Evolutionary conservation across 1,140 invertebrate species (phyloP).

Genomic region (Drosophila biarmipes): DNA sequence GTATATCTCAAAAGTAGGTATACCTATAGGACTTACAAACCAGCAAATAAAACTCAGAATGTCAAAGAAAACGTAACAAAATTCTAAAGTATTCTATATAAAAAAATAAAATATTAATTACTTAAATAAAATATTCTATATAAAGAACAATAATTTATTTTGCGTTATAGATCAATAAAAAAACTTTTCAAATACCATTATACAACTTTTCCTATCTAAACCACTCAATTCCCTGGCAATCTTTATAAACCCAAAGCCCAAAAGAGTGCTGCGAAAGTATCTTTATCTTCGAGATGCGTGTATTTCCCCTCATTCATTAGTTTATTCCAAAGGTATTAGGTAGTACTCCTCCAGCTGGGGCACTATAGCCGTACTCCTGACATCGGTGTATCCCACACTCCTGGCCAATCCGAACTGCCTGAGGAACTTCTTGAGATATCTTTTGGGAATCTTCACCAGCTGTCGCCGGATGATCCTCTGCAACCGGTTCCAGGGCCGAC

Average conservation of each 20-base stretch:
- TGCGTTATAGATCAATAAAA: too few relatives aligned
- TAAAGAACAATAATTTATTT: too few relatives aligned
- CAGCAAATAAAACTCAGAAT: too few relatives aligned
- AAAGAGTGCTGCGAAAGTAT: constrained; percentile 10
- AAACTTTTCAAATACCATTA: too few relatives aligned
- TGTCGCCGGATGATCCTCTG: constrained; percentile 69
- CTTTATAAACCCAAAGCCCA: constrained; percentile 8
- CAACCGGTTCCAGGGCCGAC: constrained; percentile 65
- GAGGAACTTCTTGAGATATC: constrained; percentile 60
- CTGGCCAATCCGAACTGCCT: constrained; percentile 63
- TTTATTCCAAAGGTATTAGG: constrained; percentile 60
- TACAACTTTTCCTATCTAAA: too few relatives aligned
- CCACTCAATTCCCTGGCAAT: background rate
- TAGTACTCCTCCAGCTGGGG: constrained; percentile 46
- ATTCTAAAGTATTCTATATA: background rate
- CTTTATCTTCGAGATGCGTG: background rate
- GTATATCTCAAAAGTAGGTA: too few relatives aligned
- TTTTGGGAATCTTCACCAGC: constrained; percentile 60
- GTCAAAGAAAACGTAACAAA: too few relatives aligned
- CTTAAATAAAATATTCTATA: too few relatives aligned
- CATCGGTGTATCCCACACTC: constrained; percentile 1
- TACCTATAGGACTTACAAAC: too few relatives aligned
- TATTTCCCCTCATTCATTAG: background rate
- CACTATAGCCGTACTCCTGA: background rate
- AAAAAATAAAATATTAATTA: too few relatives aligned